Evolutionary conservation across 2,888 invertebrate genomes (phyloP), one percentile per base, ranked within the genome.

Genomic region (Catonia carolina): DNA sequence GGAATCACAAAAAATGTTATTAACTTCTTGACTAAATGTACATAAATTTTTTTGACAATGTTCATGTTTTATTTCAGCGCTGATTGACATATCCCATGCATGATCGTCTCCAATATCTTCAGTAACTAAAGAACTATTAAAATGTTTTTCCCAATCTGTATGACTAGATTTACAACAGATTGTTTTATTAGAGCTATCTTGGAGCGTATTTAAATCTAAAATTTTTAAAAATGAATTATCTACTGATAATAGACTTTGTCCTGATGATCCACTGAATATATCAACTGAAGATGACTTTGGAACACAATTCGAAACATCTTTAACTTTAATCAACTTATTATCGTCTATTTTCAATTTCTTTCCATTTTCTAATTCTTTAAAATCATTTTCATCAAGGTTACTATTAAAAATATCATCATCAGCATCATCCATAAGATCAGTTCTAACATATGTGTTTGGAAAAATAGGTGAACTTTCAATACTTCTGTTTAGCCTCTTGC

Each of bases 51-150:
- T 50, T 20, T 27, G 2, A 33, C 27, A 39, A 31, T 36, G 7
- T 20, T 39, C 27, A 23, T 42, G 35, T 23, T 57, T 18, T 49
- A 48, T 51, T 17, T 15, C 33, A 20, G 53, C 33, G 49, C 37
- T 54, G 2, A 54, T 54, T n/a, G 58, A 58, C 58, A 58, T 58
- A 42, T 58, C 58, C 45, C 58, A 58, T 8, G 58, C 52, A 17
- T 27, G 42, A n/a, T 54, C 48, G 36, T 53, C 53, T 36, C 50
- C 42, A 35, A 31, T 18, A 10, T 37, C 41, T 8, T 39, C 27
- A 22, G 18, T 18, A 12, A 31, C 18, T n/a, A 51, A 37, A 12
- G 22, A 51, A 10, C 22, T 22, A 36, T 51, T 51, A 42, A n/a
- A 22, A 42, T 1, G 1, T 12, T n/a, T 7, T 2, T 18, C 12